phyloP scores from a whole-genome alignment of 2,113 vertebrate species.

The Chaetodon trifascialis region DNA sequence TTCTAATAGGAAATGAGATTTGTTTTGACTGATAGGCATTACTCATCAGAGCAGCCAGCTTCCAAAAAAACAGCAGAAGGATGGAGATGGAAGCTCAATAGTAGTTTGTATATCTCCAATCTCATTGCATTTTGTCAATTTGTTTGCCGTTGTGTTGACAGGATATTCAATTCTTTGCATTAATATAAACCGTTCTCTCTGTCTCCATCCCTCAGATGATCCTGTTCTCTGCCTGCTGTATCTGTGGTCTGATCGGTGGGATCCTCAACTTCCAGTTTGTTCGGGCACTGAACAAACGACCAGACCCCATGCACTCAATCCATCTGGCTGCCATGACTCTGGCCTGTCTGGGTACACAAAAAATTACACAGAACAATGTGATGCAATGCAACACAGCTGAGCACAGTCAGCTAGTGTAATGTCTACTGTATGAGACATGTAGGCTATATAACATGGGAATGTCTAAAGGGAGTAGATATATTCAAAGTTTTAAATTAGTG shows the following conservation, averaged over 20 bases:
- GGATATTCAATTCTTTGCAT: slow-evolving; percentile 38
- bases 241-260: slow-evolving; percentile 97
- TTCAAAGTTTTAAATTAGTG: not conserved
- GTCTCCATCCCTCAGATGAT: slow-evolving; percentile 89
- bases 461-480: not conserved
- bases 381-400: not conserved
- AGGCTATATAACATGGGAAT: not conserved
- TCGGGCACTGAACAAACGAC: slow-evolving; percentile 92
- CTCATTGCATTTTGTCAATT: slow-evolving; percentile 55
- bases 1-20: slow-evolving; percentile 68
- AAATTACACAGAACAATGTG: not conserved
- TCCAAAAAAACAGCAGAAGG: slow-evolving; percentile 27
- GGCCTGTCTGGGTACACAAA: slow-evolving; percentile 88
- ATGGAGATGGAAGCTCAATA: slow-evolving; percentile 26
- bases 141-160: slow-evolving; percentile 47
- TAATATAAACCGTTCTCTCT: slow-evolving; percentile 2
- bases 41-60: slow-evolving; percentile 31
- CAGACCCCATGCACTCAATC: slow-evolving; percentile 88
- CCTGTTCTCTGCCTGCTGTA: slow-evolving; percentile 98
- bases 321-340: slow-evolving; percentile 96
- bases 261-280: slow-evolving; percentile 99
- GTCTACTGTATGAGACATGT: not conserved
- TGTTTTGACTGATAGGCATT: slow-evolving; percentile 56
- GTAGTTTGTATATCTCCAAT: slow-evolving; percentile 30
- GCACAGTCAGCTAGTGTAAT: too few relatives aligned